phyloP scores from a whole-genome alignment of 1,140 invertebrate genomes.

The Drosophila mauritiana region DNA sequence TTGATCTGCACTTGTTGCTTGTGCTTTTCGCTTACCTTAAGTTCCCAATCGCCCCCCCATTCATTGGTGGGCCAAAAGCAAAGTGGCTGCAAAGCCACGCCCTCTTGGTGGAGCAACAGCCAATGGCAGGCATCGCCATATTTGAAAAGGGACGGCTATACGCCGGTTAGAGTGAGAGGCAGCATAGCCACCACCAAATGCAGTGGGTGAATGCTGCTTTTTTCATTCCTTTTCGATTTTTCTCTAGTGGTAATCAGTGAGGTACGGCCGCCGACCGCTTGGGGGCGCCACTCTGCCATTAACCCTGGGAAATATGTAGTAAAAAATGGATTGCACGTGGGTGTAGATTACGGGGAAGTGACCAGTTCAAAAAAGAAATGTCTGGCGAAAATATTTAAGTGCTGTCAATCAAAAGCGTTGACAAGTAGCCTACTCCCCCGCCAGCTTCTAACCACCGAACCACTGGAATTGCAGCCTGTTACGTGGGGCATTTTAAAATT shows the following conservation, averaged over 20 bases:
- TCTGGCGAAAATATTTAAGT: slow-evolving; percentile 72
- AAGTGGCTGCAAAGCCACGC: slow-evolving; percentile 15
- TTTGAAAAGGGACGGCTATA: slow-evolving; percentile 68
- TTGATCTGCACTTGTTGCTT: slow-evolving; percentile 70
- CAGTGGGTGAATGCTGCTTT: slow-evolving; percentile 47
- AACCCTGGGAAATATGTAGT: slow-evolving; percentile 27
- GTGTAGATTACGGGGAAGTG: slow-evolving; percentile 45
- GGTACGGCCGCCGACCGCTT: slow-evolving; percentile 57
- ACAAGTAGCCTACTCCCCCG: slow-evolving; percentile 29
- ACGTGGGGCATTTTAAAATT: slow-evolving; percentile 76
- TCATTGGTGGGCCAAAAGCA: slow-evolving; percentile 20
- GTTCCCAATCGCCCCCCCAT: slow-evolving; percentile 10
- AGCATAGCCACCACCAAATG: slow-evolving; percentile 62
- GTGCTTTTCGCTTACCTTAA: slow-evolving; percentile 29
- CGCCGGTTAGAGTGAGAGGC: slow-evolving; percentile 21
- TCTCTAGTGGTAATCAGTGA: slow-evolving; percentile 21
- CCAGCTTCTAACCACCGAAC: neutral
- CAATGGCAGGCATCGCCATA: slow-evolving; percentile 71
- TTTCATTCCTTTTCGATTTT: slow-evolving; percentile 32
- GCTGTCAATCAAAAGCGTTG: slow-evolving; percentile 75
- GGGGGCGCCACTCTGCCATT: slow-evolving; percentile 48
- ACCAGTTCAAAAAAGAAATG: slow-evolving; percentile 49
- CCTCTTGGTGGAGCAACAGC: slow-evolving; percentile 25
- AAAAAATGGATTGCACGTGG: slow-evolving; percentile 12
- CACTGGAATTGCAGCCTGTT: slow-evolving; percentile 57